Evolutionary conservation across 2,797 vertebrate species (phyloP), one percentile per base, ranked within the genome.

Genomic region (Catamblyrhynchus diadema): DNA sequence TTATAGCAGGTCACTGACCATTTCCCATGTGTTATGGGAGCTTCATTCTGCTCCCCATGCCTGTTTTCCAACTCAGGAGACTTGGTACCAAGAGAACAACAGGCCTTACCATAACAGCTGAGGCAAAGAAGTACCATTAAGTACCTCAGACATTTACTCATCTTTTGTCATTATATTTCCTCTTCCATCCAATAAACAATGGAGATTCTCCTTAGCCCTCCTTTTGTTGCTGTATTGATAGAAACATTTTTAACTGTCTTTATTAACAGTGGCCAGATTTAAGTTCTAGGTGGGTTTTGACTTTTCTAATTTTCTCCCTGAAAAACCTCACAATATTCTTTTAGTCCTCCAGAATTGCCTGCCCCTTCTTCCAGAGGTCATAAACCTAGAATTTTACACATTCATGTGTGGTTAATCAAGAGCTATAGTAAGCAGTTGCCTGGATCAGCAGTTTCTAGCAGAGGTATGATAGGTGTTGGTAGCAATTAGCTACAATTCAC

Each of bases 51-150:
- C 10, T 64, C 15, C 6, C 4, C 2, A 2, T 35, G 22, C 5
- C n/a, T 45, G 8, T 69, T 28, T 69, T 74, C 18, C 18, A 45
- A 8, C 25, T 75, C 27, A 42, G 17, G 16, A 4, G 4, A 8
- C 21, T 41, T 2, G 3, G 12, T 22, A 59, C 12, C 8, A 1
- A 0, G 2, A 59, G 16, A 41, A 41, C 21, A 51, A 27, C 2
- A 3, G 1, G 7, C 25, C 12, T 53, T 37, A 12, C 9, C 2
- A 3, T 14, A 30, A 44, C 42, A 56, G 4, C 12, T 60, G n/a
- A 66, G 30, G 17, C 24, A 73, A 45, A 45, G 45, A 59, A 59
- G 14, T 73, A 53, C 39, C 33, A 51, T 39, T 39, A 73, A 51
- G 8, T 45, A 66, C 12, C 12, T 37, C 23, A 44, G 23, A 27